A percentile compares a stretch with the other conserved stretches of the same genome.
Conservation (phyloP, 2,888 invertebrate species). For the Lamproptera curius region DNA sequence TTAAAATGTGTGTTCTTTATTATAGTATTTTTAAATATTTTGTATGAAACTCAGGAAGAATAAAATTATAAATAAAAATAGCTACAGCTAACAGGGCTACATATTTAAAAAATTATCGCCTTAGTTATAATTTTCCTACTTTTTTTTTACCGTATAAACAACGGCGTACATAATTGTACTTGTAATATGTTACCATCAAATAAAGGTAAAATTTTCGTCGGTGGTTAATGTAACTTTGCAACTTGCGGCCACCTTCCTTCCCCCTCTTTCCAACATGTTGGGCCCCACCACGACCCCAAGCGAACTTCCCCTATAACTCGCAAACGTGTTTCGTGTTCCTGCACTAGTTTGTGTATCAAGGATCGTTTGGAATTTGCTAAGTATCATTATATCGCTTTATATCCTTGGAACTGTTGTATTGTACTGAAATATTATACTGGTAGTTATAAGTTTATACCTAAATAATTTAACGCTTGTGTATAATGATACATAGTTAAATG, state of each 20-base stretch:
- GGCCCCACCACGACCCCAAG: background rate
- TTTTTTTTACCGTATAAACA: background rate
- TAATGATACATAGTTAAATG: too few relatives aligned
- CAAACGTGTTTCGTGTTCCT: constrained; percentile 14
- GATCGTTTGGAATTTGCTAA: constrained; percentile 22
- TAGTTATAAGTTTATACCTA: too few relatives aligned
- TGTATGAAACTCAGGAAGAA: too few relatives aligned
- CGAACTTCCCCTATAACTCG: constrained; percentile 1
- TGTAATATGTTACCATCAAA: constrained; percentile 4
- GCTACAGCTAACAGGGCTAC: background rate
- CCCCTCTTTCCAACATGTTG: background rate
- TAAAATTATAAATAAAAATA: background rate
- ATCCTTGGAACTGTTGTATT: background rate
- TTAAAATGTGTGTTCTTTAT: too few relatives aligned
- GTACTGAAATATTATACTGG: too few relatives aligned
- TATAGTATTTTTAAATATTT: too few relatives aligned
- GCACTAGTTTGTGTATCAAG: constrained; percentile 5
- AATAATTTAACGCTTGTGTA: too few relatives aligned
- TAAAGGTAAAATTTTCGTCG: constrained; percentile 1
- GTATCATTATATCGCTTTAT: background rate
- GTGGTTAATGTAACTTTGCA: constrained; percentile 17
- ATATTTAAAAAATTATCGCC: background rate
- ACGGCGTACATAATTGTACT: background rate
- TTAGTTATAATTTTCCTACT: background rate
- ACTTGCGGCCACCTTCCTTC: constrained; percentile 2